These are phyloP conservation scores for Talpa occidentalis DNA, from an alignment of 2,113 vertebrate genomes.

Conservation along the genomic window DNA sequence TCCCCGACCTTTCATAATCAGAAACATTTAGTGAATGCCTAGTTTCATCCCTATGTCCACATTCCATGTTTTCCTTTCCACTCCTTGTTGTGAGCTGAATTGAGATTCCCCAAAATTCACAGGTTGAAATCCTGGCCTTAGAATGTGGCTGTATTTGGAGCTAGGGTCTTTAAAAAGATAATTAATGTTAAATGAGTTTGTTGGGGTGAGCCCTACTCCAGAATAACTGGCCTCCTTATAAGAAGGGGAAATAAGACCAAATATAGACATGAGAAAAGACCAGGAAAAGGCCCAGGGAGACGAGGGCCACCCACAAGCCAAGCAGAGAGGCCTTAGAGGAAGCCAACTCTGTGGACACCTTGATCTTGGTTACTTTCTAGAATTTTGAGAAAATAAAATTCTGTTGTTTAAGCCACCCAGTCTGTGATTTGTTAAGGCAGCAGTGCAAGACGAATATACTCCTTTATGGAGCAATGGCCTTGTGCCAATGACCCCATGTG, in stretches of 20 bases:
- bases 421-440: no score
- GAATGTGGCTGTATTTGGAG: not conserved
- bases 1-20: not conserved
- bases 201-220: not conserved
- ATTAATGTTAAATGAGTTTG: not conserved
- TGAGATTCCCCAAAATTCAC: not conserved
- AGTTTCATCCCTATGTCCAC: not conserved
- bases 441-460: rapidly evolving
- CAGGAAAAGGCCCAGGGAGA: no score
- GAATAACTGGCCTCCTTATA: not conserved
- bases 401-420: not conserved
- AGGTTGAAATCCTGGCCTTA: not conserved
- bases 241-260: not conserved
- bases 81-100: not conserved
- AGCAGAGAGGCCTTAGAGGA: not conserved
- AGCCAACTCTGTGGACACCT: not conserved
- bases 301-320: not conserved
- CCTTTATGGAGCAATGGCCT: not conserved
- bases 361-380: not conserved
- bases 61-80: not conserved
- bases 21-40: not conserved
- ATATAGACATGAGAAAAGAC: not conserved
- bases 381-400: not conserved
- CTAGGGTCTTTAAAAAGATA: not conserved
- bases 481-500: no score